A percentile compares a stretch with the other conserved stretches of the same genome.
These are phyloP conservation scores for Synergus itoensis DNA, from an alignment of 2,888 invertebrate genomes.

Conservation along the genomic window DNA sequence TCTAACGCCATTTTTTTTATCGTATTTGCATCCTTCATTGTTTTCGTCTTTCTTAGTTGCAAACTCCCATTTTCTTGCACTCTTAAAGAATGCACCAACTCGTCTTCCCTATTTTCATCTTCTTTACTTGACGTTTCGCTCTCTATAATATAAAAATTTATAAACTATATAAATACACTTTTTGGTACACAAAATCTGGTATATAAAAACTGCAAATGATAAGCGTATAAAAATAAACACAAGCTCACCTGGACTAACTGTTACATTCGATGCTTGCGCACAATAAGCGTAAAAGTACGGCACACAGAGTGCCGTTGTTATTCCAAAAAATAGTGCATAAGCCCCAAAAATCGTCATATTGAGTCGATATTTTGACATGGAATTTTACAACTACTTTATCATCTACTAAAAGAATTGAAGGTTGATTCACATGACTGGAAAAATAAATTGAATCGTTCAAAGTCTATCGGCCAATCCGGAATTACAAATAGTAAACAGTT, in stretches of 20 bases:
- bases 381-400: not conserved
- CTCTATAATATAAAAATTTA: not conserved
- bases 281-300: not conserved
- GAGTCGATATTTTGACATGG: not conserved
- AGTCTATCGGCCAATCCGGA: not conserved
- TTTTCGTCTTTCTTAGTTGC: not conserved
- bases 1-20: not conserved
- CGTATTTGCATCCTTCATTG: not conserved
- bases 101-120: not conserved
- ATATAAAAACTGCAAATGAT: not conserved
- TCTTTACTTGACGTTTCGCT: not conserved
- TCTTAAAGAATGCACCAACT: not conserved
- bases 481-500: conserved; percentile 6
- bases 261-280: conserved; percentile 3
- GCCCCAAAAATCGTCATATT: not conserved
- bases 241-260: not conserved
- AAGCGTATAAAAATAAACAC: conserved; percentile 22
- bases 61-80: not conserved
- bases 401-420: conserved; percentile 1
- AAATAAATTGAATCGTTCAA: not conserved
- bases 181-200: too few species aligned
- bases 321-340: not conserved
- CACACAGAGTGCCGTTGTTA: not conserved
- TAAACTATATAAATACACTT: too few species aligned
- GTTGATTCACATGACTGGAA: not conserved